A percentile compares a stretch with the other conserved stretches of the same genome.
Evolutionary conservation across 2,888 invertebrate genomes (phyloP).

Genomic region (Scelioninae gen. 1): DNA sequence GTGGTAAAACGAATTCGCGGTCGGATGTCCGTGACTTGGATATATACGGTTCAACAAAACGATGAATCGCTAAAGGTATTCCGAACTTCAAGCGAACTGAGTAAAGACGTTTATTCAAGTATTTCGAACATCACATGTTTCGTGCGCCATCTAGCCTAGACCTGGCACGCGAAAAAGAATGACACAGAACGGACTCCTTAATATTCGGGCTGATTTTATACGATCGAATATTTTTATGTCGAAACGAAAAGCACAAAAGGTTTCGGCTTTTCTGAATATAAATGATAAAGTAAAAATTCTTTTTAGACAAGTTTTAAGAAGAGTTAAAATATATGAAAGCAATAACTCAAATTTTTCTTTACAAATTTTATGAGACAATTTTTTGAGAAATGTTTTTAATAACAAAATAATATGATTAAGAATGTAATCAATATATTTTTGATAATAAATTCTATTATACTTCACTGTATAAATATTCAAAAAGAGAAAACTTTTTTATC

Average conservation of each 20-base stretch:
- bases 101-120: conserved; percentile 42
- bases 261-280: too few relatives aligned
- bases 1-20: conserved; percentile 72
- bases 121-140: conserved; percentile 23
- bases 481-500: neutral
- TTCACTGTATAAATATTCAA: too few relatives aligned
- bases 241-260: neutral
- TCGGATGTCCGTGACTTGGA: conserved; percentile 72
- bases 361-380: too few relatives aligned
- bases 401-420: too few relatives aligned
- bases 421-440: too few relatives aligned
- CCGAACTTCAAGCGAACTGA: conserved; percentile 43
- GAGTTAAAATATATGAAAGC: too few relatives aligned
- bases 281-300: too few relatives aligned
- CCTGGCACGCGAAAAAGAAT: conserved; percentile 70
- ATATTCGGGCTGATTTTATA: conserved; percentile 17
- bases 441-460: too few relatives aligned
- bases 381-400: too few relatives aligned
- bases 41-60: conserved; percentile 68
- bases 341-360: too few relatives aligned
- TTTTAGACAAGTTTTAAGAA: too few relatives aligned
- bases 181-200: conserved; percentile 15
- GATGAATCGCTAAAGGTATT: conserved; percentile 66
- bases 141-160: conserved; percentile 69
- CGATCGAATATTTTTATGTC: conserved; percentile 7